phyloP scores from a whole-genome alignment of 1,140 invertebrate species.

The Drosophila lini region DNA sequence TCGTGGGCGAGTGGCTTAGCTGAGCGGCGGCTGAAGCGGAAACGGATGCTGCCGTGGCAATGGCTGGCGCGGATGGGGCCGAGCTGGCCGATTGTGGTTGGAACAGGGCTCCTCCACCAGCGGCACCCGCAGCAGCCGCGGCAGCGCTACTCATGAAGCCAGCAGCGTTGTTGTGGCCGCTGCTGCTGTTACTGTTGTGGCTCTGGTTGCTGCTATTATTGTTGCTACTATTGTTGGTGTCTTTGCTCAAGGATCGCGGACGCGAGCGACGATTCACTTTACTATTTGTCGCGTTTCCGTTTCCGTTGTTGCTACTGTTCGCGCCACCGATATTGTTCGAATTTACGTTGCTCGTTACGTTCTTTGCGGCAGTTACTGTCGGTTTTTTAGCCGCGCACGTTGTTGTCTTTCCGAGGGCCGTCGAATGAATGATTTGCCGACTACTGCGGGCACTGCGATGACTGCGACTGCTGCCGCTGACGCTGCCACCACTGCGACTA shows the following conservation, averaged over 20 bases:
- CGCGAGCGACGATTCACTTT: constrained; percentile 74
- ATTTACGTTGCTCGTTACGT: constrained; percentile 20
- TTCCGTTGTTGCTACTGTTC: constrained; percentile 14
- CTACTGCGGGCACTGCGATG: constrained; percentile 68
- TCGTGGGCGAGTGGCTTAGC: constrained; percentile 53
- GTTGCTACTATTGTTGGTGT: constrained; percentile 35
- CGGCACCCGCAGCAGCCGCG: constrained; percentile 84
- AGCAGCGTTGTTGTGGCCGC: constrained; percentile 80
- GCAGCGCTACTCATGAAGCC: constrained; percentile 89
- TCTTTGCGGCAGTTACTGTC: constrained; percentile 22
- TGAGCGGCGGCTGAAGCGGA: constrained; percentile 5
- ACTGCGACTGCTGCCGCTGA: constrained; percentile 56
- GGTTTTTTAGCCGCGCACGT: constrained; percentile 81
- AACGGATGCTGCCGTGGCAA: constrained; percentile 26
- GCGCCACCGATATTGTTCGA: constrained; percentile 26
- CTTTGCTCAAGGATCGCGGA: constrained; percentile 75
- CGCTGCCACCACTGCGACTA: constrained; percentile 50
- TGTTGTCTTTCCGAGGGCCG: constrained; percentile 84
- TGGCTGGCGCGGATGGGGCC: constrained; percentile 32
- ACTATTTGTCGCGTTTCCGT: constrained; percentile 86
- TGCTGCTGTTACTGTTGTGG: constrained; percentile 55
- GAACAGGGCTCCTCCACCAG: constrained; percentile 88
- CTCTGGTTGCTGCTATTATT: constrained; percentile 26
- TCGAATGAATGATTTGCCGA: constrained; percentile 82
- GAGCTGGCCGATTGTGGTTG: constrained; percentile 62